Evolutionary conservation across 2,797 vertebrate genomes (phyloP).

Genomic region (Coluber constrictor): DNA sequence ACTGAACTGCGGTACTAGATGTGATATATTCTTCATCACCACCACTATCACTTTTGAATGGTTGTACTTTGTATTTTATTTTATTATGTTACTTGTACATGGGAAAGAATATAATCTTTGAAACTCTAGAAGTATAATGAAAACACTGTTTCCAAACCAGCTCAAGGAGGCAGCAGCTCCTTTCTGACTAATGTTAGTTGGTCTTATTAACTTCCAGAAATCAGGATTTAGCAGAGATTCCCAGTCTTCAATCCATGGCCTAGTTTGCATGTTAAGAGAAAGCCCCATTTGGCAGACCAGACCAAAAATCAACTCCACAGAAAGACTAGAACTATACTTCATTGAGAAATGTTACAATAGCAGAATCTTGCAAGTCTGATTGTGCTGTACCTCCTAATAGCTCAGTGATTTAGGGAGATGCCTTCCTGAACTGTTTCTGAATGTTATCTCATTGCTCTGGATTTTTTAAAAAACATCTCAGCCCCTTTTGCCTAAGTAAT

Average conservation of each 20-base stretch:
- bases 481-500: not conserved
- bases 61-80: not conserved
- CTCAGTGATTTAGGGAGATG: not conserved
- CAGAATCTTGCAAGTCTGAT: not conserved
- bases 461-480: not conserved
- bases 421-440: not conserved
- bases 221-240: not conserved
- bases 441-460: not conserved
- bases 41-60: not conserved
- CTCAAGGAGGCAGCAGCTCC: not conserved
- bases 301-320: not conserved
- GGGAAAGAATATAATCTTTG: not conserved
- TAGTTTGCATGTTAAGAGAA: not conserved
- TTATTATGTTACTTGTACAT: not conserved
- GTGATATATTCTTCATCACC: not conserved
- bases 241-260: not conserved
- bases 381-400: not conserved
- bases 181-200: not conserved
- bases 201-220: not conserved
- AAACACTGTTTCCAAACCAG: not conserved
- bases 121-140: not conserved
- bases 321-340: not conserved
- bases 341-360: not conserved
- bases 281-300: not conserved
- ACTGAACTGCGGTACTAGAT: not conserved